A percentile compares a stretch with the other conserved stretches of the same genome.
These are phyloP conservation scores for Procambarus clarkii DNA, from an alignment of 1,140 invertebrate genomes.

Conservation along the genomic window DNA sequence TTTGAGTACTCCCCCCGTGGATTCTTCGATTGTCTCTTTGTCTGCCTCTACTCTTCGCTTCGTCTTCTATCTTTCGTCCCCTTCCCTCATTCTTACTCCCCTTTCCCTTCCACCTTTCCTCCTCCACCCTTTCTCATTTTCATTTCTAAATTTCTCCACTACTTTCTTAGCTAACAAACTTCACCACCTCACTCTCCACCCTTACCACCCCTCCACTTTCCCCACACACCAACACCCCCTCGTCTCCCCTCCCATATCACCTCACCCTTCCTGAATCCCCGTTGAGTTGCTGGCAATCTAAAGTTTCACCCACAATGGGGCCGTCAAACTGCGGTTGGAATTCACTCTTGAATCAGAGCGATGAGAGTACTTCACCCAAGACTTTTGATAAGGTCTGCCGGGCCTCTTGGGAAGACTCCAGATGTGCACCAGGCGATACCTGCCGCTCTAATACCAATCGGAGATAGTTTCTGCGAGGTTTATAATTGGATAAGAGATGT, in stretches of 20 bases:
- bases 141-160: too few species aligned
- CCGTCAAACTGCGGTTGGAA: constrained; percentile 32
- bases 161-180: too few species aligned
- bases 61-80: too few species aligned
- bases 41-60: too few species aligned
- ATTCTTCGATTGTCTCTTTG: too few species aligned
- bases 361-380: background rate
- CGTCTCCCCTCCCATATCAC: background rate
- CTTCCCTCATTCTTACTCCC: too few species aligned
- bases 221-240: background rate
- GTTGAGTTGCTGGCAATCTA: constrained; percentile 31
- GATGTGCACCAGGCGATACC: background rate
- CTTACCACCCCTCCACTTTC: background rate
- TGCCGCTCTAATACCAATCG: background rate
- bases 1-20: too few species aligned
- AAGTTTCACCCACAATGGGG: constrained; percentile 28
- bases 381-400: constrained; percentile 1
- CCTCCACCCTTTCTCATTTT: too few species aligned
- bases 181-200: background rate
- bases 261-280: background rate
- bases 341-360: constrained; percentile 19
- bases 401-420: background rate
- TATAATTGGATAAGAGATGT: background rate
- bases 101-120: background rate
- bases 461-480: background rate